A percentile compares a stretch with the other conserved stretches of the same genome.
Conservation (phyloP, 2,113 vertebrate genomes). For the Pollimyrus isidori region DNA sequence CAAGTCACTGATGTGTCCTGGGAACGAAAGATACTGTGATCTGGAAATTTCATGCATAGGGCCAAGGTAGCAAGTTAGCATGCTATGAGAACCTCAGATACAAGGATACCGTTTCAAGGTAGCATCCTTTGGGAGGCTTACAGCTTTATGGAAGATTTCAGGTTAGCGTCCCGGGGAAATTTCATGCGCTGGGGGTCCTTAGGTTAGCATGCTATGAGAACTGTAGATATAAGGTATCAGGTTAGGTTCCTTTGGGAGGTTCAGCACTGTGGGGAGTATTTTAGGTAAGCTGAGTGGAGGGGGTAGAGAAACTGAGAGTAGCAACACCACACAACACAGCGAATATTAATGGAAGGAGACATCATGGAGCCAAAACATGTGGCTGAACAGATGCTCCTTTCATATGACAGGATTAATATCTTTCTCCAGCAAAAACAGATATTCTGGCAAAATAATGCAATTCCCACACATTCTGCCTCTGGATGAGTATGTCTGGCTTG, state of each 20-base stretch:
- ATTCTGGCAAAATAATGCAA: background rate
- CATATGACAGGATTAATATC: conserved; percentile 8
- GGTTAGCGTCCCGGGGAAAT: background rate
- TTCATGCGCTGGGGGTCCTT: background rate
- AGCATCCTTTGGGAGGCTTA: background rate
- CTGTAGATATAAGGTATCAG: background rate
- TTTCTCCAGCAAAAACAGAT: background rate
- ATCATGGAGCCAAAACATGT: background rate
- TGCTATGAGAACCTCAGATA: background rate
- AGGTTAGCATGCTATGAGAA: background rate
- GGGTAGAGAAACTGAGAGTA: background rate
- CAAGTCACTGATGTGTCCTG: background rate
- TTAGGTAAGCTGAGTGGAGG: background rate
- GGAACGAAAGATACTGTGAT: background rate
- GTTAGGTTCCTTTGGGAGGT: background rate
- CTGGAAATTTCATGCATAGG: background rate
- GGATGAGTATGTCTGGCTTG: background rate
- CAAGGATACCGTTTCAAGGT: background rate
- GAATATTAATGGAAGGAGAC: background rate
- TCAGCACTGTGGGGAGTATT: background rate
- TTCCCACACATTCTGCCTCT: background rate
- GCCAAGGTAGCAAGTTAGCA: background rate
- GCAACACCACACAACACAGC: background rate
- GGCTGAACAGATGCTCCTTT: conserved; percentile 14
- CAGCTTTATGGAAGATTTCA: background rate